phyloP scores from a whole-genome alignment of 1,140 invertebrate species.

The Drosophila fuyamai region DNA sequence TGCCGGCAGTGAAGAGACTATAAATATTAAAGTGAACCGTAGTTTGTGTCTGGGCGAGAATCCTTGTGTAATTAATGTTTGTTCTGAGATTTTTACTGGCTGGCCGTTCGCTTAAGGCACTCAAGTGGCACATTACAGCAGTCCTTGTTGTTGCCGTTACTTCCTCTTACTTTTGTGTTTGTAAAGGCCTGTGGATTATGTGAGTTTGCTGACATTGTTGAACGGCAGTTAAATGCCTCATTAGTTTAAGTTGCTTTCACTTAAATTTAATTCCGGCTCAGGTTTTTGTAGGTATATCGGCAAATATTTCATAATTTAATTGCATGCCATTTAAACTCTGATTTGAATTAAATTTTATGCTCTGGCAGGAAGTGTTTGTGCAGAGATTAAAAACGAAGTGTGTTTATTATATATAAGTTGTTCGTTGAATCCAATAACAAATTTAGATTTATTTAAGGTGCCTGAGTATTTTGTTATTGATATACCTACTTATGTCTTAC shows the following conservation, averaged over 20 bases:
- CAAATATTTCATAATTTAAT: constrained; percentile 29
- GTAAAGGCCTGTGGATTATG: constrained; percentile 53
- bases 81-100: constrained; percentile 58
- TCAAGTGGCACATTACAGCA: constrained; percentile 64
- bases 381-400: no score
- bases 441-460: no score
- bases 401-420: no score
- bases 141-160: constrained; percentile 35
- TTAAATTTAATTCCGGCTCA: constrained; percentile 22
- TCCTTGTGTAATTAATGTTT: constrained; percentile 75
- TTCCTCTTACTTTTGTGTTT: constrained; percentile 20
- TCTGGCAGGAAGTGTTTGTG: neutral
- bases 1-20: constrained; percentile 42
- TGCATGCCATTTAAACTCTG: neutral
- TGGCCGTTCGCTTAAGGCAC: constrained; percentile 43
- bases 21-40: constrained; percentile 79
- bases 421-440: no score
- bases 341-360: constrained; percentile 4
- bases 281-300: constrained; percentile 13
- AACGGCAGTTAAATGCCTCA: constrained; percentile 68
- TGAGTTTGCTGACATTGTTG: constrained; percentile 66
- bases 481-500: no score
- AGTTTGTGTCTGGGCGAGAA: constrained; percentile 60
- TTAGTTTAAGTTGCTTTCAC: constrained; percentile 53
- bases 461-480: no score